A percentile compares a stretch with the other conserved stretches of the same genome.
phyloP scores from a whole-genome alignment of 2,113 vertebrate species.

The Carassius gibelio region DNA sequence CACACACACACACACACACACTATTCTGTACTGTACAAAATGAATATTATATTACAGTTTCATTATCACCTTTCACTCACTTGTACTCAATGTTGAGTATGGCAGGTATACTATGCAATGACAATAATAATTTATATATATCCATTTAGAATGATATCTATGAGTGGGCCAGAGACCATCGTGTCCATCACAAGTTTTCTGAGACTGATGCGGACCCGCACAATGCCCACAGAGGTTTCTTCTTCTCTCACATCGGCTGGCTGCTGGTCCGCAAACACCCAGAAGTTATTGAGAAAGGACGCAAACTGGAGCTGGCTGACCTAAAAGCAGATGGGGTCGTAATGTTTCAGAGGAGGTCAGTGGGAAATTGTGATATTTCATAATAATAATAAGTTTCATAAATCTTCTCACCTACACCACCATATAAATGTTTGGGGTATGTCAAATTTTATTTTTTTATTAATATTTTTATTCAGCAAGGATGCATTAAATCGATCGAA shows the following conservation, averaged over 20 bases:
- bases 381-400: not conserved
- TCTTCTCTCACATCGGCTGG: conserved; percentile 94
- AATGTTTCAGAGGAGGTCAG: conserved; percentile 90
- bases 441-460: not conserved
- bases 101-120: not conserved
- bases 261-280: conserved; percentile 93
- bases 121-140: not conserved
- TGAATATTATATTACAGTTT: too few relatives aligned
- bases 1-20: too few relatives aligned
- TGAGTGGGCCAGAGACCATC: conserved; percentile 91
- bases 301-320: conserved; percentile 84
- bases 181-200: conserved; percentile 91
- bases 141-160: conserved; percentile 86
- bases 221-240: conserved; percentile 87
- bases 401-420: not conserved
- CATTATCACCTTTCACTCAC: too few relatives aligned
- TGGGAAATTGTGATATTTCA: conserved; percentile 2
- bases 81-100: not conserved
- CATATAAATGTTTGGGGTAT: not conserved
- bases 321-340: conserved; percentile 85
- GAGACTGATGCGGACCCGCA: conserved; percentile 92
- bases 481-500: not conserved
- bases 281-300: conserved; percentile 87
- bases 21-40: too few relatives aligned
- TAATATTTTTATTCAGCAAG: not conserved